Evolutionary conservation across 1,140 invertebrate species (phyloP), one percentile per base, ranked within the genome.

Genomic region (Ostrea edulis): DNA sequence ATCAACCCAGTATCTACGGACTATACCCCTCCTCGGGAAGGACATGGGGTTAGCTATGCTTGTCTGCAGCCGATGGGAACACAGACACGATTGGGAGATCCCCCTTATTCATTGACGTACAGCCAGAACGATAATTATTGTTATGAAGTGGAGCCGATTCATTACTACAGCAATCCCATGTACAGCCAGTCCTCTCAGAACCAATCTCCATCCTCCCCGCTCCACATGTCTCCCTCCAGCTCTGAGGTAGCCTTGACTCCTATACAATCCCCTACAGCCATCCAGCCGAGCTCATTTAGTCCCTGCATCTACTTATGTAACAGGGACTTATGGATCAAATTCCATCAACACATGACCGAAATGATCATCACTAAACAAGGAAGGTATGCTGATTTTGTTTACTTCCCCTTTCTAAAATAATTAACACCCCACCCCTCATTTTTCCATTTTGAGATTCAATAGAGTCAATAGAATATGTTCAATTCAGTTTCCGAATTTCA

Each of bases 301-400:
- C 82, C 82, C 12, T 92, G 90, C 77, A 94, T 95, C 4, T 93
- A 95, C 53, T 90, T 96, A 85, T 92, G 91, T 77, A 96, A 96
- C 88, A 92, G 94, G 87, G 98, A 99, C 93, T 96, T 99, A 86
- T 99, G 99, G 99, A 97, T 98, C 95, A 98, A 98, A 95, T 99
- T 99, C 95, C 98, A 99, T 96, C 98, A 98, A 94, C 96, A 99
- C 87, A 98, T 98, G 92, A 99, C 98, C 88, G 99, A 99, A 90
- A 99, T 99, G 99, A 99, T 99, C 95, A 99, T 99, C 96, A 99
- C 98, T 89, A 99, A 99, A 95, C 98, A 98, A 95, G 99, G 99
- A 96, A 97, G 98, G 98, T 99, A 96, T 97, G 97, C 14, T 17
- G 86, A n/a, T 62, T 62, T 62, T 62, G 14, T 62, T 25, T 20